Conservation (phyloP, 2,888 invertebrate genomes). For the Epistrophe grossulariae region DNA sequence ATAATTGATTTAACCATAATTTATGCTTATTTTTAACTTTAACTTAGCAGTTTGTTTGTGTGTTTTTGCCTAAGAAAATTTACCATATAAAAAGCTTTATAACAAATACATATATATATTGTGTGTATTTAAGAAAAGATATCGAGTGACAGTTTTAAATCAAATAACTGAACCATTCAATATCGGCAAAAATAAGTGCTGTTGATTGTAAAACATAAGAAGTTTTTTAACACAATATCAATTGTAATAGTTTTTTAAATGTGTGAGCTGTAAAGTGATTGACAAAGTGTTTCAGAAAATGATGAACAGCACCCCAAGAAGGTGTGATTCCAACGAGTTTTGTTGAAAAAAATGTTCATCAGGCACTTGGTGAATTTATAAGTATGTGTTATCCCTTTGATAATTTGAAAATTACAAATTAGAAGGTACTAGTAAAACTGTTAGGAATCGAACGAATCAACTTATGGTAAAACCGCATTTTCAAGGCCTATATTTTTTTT, state of each 20-base stretch:
- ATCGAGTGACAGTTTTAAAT: slow-evolving; percentile 40
- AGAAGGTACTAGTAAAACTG: no score
- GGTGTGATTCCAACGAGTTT: no score
- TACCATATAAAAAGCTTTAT: slow-evolving; percentile 38
- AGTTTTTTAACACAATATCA: neutral
- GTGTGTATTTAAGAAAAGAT: slow-evolving; percentile 15
- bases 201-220: neutral
- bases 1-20: slow-evolving; percentile 27
- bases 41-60: slow-evolving; percentile 64
- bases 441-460: no score
- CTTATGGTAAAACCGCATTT: no score
- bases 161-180: slow-evolving; percentile 35
- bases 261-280: no score
- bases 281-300: neutral
- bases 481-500: no score
- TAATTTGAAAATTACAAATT: neutral
- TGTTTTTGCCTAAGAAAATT: slow-evolving; percentile 66
- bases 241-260: neutral
- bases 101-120: slow-evolving; percentile 43
- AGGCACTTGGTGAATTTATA: no score
- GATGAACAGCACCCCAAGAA: neutral
- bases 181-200: neutral
- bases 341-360: no score
- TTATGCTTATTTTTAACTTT: slow-evolving; percentile 58
- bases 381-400: no score